Percentiles rank a stretch among this genome's conserved stretches.
Evolutionary conservation across 2,888 invertebrate species (phyloP).

Genomic region (Beris morrisii): DNA sequence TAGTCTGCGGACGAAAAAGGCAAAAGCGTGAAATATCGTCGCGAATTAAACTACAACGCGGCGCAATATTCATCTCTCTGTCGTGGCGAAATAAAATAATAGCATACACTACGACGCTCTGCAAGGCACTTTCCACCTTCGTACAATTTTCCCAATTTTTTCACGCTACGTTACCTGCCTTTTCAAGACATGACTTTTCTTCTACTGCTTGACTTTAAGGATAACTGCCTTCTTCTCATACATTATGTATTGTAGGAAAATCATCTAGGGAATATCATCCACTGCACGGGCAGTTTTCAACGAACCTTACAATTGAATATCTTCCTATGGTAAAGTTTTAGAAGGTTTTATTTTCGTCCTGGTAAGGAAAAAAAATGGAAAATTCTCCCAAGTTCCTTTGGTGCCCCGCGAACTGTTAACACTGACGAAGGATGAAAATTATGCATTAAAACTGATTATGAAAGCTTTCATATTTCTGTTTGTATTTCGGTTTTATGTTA

Average conservation of each 20-base stretch:
- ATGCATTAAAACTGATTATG: slow-evolving; percentile 14
- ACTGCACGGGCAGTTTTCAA: slow-evolving; percentile 29
- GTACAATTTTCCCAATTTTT: background rate
- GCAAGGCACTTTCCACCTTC: too few relatives aligned
- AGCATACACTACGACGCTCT: background rate
- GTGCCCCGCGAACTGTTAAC: slow-evolving; percentile 12
- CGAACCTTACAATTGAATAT: slow-evolving; percentile 31
- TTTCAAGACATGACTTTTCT: background rate
- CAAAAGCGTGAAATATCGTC: slow-evolving; percentile 23
- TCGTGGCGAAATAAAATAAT: slow-evolving; percentile 1
- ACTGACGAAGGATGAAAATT: slow-evolving; percentile 20
- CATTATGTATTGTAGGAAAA: slow-evolving; percentile 27
- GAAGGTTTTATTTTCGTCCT: background rate
- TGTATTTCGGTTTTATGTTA: slow-evolving; percentile 15
- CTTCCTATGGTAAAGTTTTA: slow-evolving; percentile 24
- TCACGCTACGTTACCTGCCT: background rate
- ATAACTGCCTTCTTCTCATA: slow-evolving; percentile 17
- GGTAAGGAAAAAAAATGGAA: too few relatives aligned
- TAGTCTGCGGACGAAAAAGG: too few relatives aligned
- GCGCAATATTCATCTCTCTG: slow-evolving; percentile 1
- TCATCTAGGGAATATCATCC: slow-evolving; percentile 22
- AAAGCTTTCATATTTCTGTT: slow-evolving; percentile 13
- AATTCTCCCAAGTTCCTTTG: too few relatives aligned
- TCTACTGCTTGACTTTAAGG: background rate
- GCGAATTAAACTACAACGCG: slow-evolving; percentile 11